phyloP scores from a whole-genome alignment of 1,140 invertebrate species.

The Drosophila tropicalis region DNA sequence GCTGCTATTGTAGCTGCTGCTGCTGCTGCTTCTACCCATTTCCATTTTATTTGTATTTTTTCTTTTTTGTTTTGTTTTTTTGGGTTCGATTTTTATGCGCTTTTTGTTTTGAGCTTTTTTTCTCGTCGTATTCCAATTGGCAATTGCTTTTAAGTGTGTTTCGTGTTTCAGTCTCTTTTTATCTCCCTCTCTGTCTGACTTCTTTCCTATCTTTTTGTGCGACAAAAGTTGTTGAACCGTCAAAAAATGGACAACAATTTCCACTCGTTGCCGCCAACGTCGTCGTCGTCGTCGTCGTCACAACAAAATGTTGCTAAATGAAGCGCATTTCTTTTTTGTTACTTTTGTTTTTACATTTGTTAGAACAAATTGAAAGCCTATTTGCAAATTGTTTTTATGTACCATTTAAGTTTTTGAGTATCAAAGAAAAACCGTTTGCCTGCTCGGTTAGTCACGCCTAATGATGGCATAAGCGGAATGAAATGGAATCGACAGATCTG shows the following conservation, averaged over 20 bases:
- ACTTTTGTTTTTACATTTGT: constrained; percentile 31
- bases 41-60: constrained; percentile 9
- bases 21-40: background rate
- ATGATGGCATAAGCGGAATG: background rate
- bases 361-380: constrained; percentile 55
- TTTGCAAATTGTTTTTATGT: constrained; percentile 59
- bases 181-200: background rate
- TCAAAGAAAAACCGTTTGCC: constrained; percentile 9
- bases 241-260: constrained; percentile 54
- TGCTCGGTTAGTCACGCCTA: constrained; percentile 19
- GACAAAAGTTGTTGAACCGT: constrained; percentile 73
- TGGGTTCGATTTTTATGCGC: constrained; percentile 1
- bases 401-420: constrained; percentile 20
- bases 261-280: constrained; percentile 18
- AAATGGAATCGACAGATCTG: background rate
- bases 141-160: constrained; percentile 72
- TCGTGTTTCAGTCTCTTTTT: constrained; percentile 33
- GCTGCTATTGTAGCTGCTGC: background rate
- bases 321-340: constrained; percentile 60
- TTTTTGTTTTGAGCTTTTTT: constrained; percentile 29
- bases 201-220: constrained; percentile 30
- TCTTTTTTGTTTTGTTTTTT: constrained; percentile 8
- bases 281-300: constrained; percentile 39
- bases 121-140: constrained; percentile 57
- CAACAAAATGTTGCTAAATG: constrained; percentile 78